Percentiles rank a stretch among this genome's conserved stretches.
phyloP scores from a whole-genome alignment of 1,140 invertebrate species.

The Kradibia gibbosae region DNA sequence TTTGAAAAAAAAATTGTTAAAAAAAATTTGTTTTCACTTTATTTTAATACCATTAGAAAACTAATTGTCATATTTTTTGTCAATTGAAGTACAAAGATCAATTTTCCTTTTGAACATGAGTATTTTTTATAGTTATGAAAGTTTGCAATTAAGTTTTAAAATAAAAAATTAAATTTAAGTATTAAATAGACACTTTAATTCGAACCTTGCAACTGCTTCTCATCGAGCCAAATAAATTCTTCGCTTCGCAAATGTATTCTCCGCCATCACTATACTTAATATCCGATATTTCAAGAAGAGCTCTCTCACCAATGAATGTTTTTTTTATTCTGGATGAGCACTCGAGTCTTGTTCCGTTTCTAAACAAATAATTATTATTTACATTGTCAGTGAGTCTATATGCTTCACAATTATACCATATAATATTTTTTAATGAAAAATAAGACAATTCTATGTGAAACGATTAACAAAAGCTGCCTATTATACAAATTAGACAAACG shows the following conservation, averaged over 20 bases:
- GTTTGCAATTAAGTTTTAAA: too few species aligned
- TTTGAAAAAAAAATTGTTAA: too few species aligned
- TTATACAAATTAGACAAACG: not conserved
- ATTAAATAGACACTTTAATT: constrained; percentile 1
- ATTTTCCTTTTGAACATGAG: too few species aligned
- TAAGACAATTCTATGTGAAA: not conserved
- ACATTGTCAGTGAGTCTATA: not conserved
- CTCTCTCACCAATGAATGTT: constrained; percentile 66
- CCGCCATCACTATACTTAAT: constrained; percentile 74
- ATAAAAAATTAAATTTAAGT: not conserved
- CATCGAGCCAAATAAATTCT: constrained; percentile 72
- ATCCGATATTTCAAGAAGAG: constrained; percentile 73
- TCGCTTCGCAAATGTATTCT: constrained; percentile 82
- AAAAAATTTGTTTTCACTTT: too few species aligned
- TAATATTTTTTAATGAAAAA: not conserved
- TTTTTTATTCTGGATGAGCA: constrained; percentile 63
- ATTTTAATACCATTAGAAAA: too few species aligned
- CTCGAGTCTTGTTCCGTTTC: constrained; percentile 73
- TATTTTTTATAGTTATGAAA: too few species aligned
- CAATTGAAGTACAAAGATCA: too few species aligned
- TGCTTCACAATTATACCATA: not conserved
- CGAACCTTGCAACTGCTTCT: constrained; percentile 62
- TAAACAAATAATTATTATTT: constrained; percentile 54
- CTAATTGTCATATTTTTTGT: too few species aligned
- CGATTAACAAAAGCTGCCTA: too few species aligned